phyloP scores from a whole-genome alignment of 2,113 vertebrate genomes.

The Galeopterus variegatus region DNA sequence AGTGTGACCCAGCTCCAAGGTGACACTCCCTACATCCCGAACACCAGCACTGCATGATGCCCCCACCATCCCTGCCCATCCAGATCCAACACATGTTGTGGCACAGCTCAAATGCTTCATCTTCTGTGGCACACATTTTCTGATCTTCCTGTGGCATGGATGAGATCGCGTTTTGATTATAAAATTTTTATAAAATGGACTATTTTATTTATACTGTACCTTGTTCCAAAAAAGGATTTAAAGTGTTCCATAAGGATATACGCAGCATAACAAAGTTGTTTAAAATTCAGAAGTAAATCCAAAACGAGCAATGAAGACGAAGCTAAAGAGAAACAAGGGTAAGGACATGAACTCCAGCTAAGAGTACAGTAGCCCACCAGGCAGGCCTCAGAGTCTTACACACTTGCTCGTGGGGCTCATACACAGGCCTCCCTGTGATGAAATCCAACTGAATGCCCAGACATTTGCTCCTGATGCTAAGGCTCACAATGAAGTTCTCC shows the following conservation, averaged over 20 bases:
- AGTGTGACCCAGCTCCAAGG: background rate
- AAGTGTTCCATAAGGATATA: background rate
- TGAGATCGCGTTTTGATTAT: background rate
- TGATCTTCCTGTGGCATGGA: background rate
- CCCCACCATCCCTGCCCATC: background rate
- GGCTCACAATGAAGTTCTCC: background rate
- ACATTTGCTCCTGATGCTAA: accelerated
- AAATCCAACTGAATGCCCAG: background rate
- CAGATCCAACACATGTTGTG: accelerated
- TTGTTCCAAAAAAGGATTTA: background rate
- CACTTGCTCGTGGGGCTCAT: background rate
- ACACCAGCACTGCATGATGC: accelerated
- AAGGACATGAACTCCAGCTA: accelerated
- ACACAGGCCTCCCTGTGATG: accelerated
- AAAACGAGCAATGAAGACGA: background rate
- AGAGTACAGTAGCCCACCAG: accelerated
- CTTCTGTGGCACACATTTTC: accelerated
- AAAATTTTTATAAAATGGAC: background rate
- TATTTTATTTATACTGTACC: background rate
- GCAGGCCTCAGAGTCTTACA: accelerated
- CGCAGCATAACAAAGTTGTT: background rate
- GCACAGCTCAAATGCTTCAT: accelerated
- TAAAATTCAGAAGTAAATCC: background rate
- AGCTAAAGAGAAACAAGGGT: background rate
- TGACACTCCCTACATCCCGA: accelerated